Evolutionary conservation across 2,888 invertebrate species (phyloP), one percentile per base, ranked within the genome.

Genomic region (Leucophora obtusa): DNA sequence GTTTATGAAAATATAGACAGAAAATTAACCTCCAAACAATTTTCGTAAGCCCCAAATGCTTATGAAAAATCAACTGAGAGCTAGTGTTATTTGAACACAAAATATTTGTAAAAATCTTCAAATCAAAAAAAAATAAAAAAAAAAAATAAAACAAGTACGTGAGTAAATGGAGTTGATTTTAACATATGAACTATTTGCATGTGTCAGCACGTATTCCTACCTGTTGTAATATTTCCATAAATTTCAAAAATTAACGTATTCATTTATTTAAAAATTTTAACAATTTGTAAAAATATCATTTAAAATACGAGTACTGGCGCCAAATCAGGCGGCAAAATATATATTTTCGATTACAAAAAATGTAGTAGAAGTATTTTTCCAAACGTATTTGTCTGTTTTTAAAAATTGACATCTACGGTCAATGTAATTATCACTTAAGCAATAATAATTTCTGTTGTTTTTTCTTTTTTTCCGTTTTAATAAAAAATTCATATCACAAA

Each of bases 191-290:
- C 38, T 11, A 11, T 11, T 38, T 38, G 38, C 6, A 53, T 59
- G 38, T 65, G 66, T 72, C 59, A 68, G 18, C 79, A 80, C 79
- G 75, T 80, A 71, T 33, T 65, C 58, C n/a, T n/a, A 79, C 73
- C 73, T 73, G 73, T 59, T 69, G 56, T 63, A 68, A 15, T 65
- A 74, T 7, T 59, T 59, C 33, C 59, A 38, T 33, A 35, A 38
- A 11, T 18, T 21, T 18, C 54, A 11, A 17, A 54, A 18, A 54
- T 4, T 18, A 9, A 54, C 0, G 21, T 14, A 54, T 15, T 43
- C 59, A 33, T 14, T 50, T 33, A 17, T 24, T 24, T 11, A 51
- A 35, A 10, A 15, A 28, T n/a, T 50, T 50, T 15, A 17, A 15
- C 50, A 50, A 50, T 50, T 28, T 63, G 15, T 63, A 28, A 28